Conservation (phyloP, 2,797 vertebrate species). For the Vultur gryphus region DNA sequence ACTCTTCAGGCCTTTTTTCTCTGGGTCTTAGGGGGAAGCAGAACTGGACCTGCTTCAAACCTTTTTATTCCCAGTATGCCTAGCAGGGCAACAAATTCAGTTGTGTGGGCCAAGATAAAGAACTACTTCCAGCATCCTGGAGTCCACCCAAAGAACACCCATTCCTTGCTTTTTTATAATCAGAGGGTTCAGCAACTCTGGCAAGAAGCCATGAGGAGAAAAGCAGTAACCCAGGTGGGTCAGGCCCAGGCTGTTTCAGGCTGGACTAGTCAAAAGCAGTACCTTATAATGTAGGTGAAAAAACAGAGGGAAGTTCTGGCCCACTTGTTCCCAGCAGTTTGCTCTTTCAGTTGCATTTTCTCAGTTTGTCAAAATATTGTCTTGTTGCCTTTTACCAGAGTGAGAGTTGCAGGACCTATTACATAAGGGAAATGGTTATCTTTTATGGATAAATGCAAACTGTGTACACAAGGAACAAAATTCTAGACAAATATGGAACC, state of each 20-base stretch:
- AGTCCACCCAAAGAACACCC: background rate
- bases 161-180: background rate
- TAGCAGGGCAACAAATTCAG: background rate
- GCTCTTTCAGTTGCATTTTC: background rate
- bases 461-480: background rate
- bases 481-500: background rate
- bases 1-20: background rate
- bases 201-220: background rate
- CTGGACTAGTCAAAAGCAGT: background rate
- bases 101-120: conserved; percentile 10
- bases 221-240: background rate
- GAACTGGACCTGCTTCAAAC: background rate
- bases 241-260: background rate
- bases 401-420: background rate
- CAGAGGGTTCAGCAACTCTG: conserved; percentile 1
- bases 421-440: background rate
- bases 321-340: background rate
- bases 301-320: background rate
- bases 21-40: background rate
- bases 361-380: background rate
- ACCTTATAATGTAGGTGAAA: background rate
- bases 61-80: background rate
- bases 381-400: background rate
- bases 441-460: background rate
- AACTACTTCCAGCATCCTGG: background rate